Percentiles rank a stretch among this genome's conserved stretches.
Evolutionary conservation across 2,797 vertebrate genomes (phyloP).

Genomic region (Myiotriccus ornatus): DNA sequence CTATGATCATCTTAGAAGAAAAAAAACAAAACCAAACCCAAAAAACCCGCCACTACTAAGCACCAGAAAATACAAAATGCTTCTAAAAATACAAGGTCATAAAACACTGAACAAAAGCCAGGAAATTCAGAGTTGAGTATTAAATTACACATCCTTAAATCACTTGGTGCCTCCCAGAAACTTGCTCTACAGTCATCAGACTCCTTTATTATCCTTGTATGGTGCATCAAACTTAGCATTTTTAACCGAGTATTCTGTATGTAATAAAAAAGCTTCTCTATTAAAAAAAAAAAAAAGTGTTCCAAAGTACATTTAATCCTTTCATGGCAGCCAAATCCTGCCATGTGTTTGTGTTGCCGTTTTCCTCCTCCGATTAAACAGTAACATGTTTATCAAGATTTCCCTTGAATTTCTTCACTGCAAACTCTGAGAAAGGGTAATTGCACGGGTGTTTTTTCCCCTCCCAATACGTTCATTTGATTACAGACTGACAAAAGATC

Average conservation of each 20-base stretch:
- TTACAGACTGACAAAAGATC: constrained; percentile 37
- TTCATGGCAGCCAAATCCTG: constrained; percentile 47
- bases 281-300: not conserved
- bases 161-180: not conserved
- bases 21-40: not conserved
- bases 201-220: not conserved
- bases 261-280: not conserved
- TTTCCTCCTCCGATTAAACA: constrained; percentile 55
- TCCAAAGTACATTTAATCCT: constrained; percentile 37
- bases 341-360: constrained; percentile 42
- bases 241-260: not conserved
- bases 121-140: constrained; percentile 31
- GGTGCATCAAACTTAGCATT: not conserved
- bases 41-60: not conserved
- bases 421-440: constrained; percentile 35
- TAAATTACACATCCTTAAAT: constrained; percentile 33
- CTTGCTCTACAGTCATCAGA: not conserved
- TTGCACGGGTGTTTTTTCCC: constrained; percentile 12
- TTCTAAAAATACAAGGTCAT: constrained; percentile 58
- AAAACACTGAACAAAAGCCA: constrained; percentile 49
- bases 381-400: constrained; percentile 56
- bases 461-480: not conserved
- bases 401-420: constrained; percentile 51
- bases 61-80: constrained; percentile 36
- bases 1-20: not conserved